These are phyloP conservation scores for Pheucticus melanocephalus DNA, from an alignment of 2,113 vertebrate genomes.

Conservation along the genomic window DNA sequence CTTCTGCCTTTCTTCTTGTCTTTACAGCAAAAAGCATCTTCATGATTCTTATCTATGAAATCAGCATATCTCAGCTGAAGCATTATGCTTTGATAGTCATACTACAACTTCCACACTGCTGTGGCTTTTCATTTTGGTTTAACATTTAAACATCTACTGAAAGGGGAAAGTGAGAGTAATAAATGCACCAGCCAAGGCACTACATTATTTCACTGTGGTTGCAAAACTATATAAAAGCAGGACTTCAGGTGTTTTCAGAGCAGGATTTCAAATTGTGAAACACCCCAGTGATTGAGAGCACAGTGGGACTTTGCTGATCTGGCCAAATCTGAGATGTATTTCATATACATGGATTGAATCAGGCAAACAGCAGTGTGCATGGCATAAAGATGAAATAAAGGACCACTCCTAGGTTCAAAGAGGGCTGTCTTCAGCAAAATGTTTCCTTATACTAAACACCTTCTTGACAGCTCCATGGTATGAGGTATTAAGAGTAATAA, in stretches of 20 bases:
- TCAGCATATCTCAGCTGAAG: slow-evolving; percentile 23
- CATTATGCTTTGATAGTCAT: slow-evolving; percentile 50
- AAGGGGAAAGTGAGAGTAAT: slow-evolving; percentile 55
- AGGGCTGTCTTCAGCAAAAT: background rate
- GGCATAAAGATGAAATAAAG: background rate
- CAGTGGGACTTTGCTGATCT: background rate
- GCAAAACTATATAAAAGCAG: background rate
- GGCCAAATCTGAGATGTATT: background rate
- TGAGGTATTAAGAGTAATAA: background rate
- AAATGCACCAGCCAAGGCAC: background rate
- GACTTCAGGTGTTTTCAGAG: background rate
- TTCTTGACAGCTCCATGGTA: background rate
- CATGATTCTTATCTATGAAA: slow-evolving; percentile 43
- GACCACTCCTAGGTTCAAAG: background rate
- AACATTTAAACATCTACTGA: slow-evolving; percentile 48
- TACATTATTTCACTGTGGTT: background rate
- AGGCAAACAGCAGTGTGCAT: background rate
- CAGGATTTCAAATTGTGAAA: background rate
- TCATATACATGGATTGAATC: background rate
- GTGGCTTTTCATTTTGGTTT: slow-evolving; percentile 56
- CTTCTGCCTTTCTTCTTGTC: background rate
- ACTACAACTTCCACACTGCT: slow-evolving; percentile 5
- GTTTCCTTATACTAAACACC: background rate
- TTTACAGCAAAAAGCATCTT: slow-evolving; percentile 3
- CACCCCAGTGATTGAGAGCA: background rate